A percentile compares a stretch with the other conserved stretches of the same genome.
phyloP scores from a whole-genome alignment of 2,113 vertebrate species.

The Eubucco bourcierii region DNA sequence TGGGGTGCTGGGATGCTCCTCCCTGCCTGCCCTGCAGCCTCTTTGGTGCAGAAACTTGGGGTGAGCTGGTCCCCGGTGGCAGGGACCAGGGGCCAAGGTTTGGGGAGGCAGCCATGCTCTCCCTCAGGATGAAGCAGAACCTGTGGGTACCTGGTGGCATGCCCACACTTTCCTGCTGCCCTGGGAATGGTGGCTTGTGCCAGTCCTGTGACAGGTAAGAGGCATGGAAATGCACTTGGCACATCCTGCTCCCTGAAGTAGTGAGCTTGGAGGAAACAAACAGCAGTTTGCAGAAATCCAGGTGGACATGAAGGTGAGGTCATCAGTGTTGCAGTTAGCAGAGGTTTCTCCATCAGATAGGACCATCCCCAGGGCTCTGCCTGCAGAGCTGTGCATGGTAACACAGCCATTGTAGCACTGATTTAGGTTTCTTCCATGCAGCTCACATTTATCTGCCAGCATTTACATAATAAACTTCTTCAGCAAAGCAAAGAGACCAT shows the following conservation, averaged over 20 bases:
- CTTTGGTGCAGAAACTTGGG: rapidly evolving
- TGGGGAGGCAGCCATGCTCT: not conserved
- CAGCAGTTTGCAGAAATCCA: not conserved
- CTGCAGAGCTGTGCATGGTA: rapidly evolving
- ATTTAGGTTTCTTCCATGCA: not conserved
- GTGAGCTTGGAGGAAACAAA: not conserved
- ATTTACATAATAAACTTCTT: too few species aligned
- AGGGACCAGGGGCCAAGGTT: not conserved
- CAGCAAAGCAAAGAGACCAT: too few species aligned
- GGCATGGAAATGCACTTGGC: too few species aligned
- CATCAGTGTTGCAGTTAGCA: too few species aligned
- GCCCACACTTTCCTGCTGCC: not conserved
- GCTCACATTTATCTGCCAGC: too few species aligned
- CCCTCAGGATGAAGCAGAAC: not conserved
- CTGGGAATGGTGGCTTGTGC: not conserved
- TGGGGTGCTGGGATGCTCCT: rapidly evolving
- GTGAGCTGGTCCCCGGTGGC: rapidly evolving
- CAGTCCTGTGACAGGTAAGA: not conserved
- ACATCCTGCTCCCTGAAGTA: rapidly evolving
- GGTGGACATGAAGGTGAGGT: not conserved
- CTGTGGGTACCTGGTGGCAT: rapidly evolving
- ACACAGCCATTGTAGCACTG: not conserved
- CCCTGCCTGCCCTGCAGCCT: not conserved
- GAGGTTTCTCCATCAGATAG: not conserved
- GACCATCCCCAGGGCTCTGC: not conserved